phyloP scores from a whole-genome alignment of 1,140 invertebrate species.

The Diploscapter pachys region DNA sequence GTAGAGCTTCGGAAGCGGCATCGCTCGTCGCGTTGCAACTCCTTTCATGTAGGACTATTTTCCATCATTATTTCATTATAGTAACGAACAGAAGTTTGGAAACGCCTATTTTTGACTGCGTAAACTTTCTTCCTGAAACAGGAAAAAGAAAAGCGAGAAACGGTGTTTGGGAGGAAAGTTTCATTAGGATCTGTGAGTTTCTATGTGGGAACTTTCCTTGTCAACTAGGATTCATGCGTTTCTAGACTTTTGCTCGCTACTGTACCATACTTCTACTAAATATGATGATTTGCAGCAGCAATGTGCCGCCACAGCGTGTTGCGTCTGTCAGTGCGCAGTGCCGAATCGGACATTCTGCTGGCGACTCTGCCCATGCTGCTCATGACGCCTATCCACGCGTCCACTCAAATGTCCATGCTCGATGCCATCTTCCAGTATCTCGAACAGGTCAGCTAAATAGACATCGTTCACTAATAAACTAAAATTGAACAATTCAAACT shows the following conservation, averaged over 20 bases:
- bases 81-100: no score
- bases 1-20: slow-evolving; percentile 10
- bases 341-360: slow-evolving; percentile 18
- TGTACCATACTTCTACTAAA: not conserved
- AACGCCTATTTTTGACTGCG: no score
- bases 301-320: slow-evolving; percentile 21
- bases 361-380: slow-evolving; percentile 7
- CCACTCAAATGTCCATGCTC: slow-evolving; percentile 2
- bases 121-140: no score
- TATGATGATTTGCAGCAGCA: slow-evolving; percentile 8
- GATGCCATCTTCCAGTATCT: slow-evolving; percentile 26
- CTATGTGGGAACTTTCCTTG: not conserved
- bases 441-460: not conserved
- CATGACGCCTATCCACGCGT: not conserved
- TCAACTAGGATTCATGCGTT: not conserved
- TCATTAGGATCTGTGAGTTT: no score
- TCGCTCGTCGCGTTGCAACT: slow-evolving; percentile 19
- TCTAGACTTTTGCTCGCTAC: no score
- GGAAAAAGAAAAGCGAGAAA: no score
- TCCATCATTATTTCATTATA: not conserved
- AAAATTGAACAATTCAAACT: no score
- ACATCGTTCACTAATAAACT: no score
- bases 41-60: slow-evolving; percentile 13
- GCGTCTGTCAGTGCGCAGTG: slow-evolving; percentile 5
- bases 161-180: no score